Evolutionary conservation across 2,797 vertebrate species (phyloP).

Genomic region (Bradypodion pumilum): DNA sequence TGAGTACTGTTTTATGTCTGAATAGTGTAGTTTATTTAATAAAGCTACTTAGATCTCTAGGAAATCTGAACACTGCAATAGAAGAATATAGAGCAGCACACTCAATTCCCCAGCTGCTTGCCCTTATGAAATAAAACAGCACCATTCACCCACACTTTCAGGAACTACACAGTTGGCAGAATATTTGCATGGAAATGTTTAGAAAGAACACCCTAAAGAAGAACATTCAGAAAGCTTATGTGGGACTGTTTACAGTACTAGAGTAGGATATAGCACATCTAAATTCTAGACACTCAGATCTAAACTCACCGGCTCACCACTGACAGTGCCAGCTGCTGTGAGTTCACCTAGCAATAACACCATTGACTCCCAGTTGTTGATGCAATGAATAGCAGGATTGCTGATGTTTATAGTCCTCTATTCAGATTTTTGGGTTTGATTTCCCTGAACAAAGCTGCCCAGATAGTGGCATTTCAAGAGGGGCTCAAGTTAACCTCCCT

Average conservation of each 20-base stretch:
- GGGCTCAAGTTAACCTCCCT: no score
- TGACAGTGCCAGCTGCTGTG: no score
- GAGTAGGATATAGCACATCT: not conserved
- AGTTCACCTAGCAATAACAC: no score
- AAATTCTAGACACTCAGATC: not conserved
- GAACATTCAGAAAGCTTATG: not conserved
- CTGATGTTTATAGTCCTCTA: no score
- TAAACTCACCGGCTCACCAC: not conserved
- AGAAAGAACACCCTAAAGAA: not conserved
- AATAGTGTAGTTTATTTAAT: not conserved
- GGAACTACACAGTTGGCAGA: not conserved
- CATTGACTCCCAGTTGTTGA: no score
- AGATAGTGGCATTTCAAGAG: no score
- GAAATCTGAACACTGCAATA: not conserved
- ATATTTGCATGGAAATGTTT: not conserved
- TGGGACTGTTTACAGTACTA: not conserved
- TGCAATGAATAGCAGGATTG: no score
- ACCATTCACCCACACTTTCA: not conserved
- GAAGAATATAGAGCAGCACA: not conserved
- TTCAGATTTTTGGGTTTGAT: no score
- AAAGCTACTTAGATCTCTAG: not conserved
- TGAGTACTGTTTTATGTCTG: constrained; percentile 1
- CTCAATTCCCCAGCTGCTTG: not conserved
- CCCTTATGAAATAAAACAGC: not conserved
- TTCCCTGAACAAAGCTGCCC: no score